These are phyloP conservation scores for Calypte anna DNA, from an alignment of 2,113 vertebrate species.

Conservation along the genomic window DNA sequence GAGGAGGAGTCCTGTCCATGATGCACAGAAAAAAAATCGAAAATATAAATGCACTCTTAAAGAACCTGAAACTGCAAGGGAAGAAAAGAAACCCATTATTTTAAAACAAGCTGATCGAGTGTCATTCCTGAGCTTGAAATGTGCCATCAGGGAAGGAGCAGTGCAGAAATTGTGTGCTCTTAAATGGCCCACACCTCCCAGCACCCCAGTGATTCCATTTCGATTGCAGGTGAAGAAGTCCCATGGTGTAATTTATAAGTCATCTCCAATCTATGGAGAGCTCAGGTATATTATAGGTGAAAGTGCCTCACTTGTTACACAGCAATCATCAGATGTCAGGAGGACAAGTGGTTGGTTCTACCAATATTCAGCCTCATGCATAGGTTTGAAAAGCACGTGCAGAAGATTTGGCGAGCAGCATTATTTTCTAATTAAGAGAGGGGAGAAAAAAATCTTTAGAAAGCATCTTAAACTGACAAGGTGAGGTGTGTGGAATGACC, in stretches of 20 bases:
- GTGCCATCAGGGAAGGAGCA: not conserved
- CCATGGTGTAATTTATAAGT: conserved; percentile 36
- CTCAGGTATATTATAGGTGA: not conserved
- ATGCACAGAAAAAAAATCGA: not conserved
- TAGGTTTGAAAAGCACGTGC: not conserved
- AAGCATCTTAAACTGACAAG: conserved; percentile 46
- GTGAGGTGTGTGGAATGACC: conserved; percentile 55
- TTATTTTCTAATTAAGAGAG: conserved; percentile 63
- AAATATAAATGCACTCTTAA: not conserved
- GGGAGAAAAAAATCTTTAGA: conserved; percentile 13
- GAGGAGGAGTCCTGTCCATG: not conserved
- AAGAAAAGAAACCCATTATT: not conserved
- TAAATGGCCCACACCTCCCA: not conserved
- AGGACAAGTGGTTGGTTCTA: not conserved
- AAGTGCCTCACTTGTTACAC: not conserved
- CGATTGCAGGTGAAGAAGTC: conserved; percentile 49
- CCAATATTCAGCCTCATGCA: not conserved
- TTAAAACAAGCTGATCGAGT: conserved; percentile 8
- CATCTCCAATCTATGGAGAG: conserved; percentile 39
- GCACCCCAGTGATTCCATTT: not conserved
- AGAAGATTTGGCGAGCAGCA: not conserved
- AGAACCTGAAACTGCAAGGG: not conserved
- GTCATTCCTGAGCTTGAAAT: not conserved
- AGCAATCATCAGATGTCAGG: conserved; percentile 32
- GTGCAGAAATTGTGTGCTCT: not conserved